Evolutionary conservation across 2,113 vertebrate genomes (phyloP).

Genomic region (Aspidoscelis tigris): DNA sequence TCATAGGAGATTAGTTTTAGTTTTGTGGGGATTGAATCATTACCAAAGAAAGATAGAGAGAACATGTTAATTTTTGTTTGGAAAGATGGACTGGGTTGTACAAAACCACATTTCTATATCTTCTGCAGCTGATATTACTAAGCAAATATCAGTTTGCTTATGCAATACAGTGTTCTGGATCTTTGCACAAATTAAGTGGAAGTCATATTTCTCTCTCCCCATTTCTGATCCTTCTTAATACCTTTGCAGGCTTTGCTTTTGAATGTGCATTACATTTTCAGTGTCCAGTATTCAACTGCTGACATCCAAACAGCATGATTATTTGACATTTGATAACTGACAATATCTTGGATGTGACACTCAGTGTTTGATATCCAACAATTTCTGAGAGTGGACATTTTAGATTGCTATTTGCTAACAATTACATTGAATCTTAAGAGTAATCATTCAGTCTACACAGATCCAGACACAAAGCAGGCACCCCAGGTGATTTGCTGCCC

Average conservation of each 20-base stretch:
- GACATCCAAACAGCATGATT: not conserved
- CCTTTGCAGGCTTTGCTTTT: not conserved
- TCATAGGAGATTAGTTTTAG: slow-evolving; percentile 55
- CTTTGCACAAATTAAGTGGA: not conserved
- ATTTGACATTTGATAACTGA: slow-evolving; percentile 19
- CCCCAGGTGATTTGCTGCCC: not conserved
- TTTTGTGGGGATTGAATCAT: slow-evolving; percentile 53
- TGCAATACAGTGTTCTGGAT: not conserved
- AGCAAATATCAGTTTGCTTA: not conserved
- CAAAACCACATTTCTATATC: slow-evolving; percentile 29
- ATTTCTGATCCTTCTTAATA: not conserved
- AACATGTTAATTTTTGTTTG: slow-evolving; percentile 39
- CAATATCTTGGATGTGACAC: not conserved
- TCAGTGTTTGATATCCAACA: not conserved
- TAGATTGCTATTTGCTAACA: slow-evolving; percentile 8
- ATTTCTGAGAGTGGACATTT: slow-evolving; percentile 9
- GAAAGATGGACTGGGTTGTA: slow-evolving; percentile 15
- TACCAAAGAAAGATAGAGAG: slow-evolving; percentile 51
- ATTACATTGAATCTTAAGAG: not conserved
- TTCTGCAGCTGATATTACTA: not conserved
- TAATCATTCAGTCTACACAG: not conserved
- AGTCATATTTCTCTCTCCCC: not conserved
- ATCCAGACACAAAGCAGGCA: not conserved
- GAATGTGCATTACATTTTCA: not conserved
- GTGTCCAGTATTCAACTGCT: slow-evolving; percentile 9